Evolutionary conservation across 2,888 invertebrate species (phyloP).

Genomic region (Drosophila mercatorum): DNA sequence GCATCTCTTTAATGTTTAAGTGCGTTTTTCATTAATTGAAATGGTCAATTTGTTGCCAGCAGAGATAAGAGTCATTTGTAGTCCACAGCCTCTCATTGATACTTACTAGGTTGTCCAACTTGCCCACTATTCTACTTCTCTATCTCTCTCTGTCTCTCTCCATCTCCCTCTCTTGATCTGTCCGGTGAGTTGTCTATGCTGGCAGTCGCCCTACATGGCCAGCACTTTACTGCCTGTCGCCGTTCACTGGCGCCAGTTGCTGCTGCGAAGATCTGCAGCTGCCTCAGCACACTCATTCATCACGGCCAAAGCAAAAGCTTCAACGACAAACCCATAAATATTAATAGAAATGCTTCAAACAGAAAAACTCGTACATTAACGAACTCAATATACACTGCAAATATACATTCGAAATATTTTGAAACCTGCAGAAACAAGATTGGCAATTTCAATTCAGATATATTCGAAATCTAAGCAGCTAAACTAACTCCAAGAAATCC

Average conservation of each 20-base stretch:
- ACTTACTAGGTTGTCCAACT: constrained; percentile 31
- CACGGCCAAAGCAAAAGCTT: constrained; percentile 49
- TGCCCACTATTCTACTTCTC: neutral
- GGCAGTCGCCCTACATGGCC: constrained; percentile 61
- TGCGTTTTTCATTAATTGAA: constrained; percentile 80
- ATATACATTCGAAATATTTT: too few species aligned
- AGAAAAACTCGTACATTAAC: constrained; percentile 11
- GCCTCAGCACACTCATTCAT: constrained; percentile 60
- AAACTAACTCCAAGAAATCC: too few species aligned
- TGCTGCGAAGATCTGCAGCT: constrained; percentile 44
- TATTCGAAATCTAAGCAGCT: too few species aligned
- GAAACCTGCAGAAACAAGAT: too few species aligned
- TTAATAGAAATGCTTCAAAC: constrained; percentile 51
- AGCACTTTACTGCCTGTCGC: constrained; percentile 42
- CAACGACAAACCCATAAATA: constrained; percentile 65
- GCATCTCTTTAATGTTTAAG: constrained; percentile 67
- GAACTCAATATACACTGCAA: constrained; percentile 30
- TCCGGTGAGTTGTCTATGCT: constrained; percentile 30
- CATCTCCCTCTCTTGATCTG: constrained; percentile 1
- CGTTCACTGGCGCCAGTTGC: constrained; percentile 58
- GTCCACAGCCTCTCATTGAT: constrained; percentile 52
- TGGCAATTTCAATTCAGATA: too few species aligned
- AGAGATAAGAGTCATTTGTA: constrained; percentile 48
- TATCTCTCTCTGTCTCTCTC: constrained; percentile 3
- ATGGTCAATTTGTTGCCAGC: constrained; percentile 73